phyloP scores from a whole-genome alignment of 1,140 invertebrate genomes.

The Philotrypesis tridentata region DNA sequence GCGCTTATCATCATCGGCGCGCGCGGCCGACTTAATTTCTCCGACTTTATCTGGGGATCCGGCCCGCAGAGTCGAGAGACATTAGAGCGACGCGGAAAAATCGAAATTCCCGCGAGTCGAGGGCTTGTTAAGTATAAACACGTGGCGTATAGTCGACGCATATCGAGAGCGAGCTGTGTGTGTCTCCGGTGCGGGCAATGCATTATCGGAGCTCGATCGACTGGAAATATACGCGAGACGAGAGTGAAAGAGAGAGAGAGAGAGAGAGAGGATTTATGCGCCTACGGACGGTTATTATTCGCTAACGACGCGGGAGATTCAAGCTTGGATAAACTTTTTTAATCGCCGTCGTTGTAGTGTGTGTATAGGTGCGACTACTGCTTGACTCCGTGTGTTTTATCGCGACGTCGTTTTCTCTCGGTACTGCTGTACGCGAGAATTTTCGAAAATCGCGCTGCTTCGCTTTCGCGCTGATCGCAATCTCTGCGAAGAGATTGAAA shows the following conservation, averaged over 20 bases:
- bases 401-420: too few relatives aligned
- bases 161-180: not conserved
- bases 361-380: too few relatives aligned
- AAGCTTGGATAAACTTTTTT: not conserved
- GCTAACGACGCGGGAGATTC: not conserved
- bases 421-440: too few relatives aligned
- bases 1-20: slow-evolving; percentile 1
- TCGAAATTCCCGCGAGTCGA: not conserved
- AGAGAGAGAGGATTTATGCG: not conserved
- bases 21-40: slow-evolving; percentile 27
- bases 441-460: too few relatives aligned
- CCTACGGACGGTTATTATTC: not conserved
- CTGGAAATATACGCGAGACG: not conserved
- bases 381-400: too few relatives aligned
- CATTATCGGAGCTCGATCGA: slow-evolving; percentile 7
- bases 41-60: slow-evolving; percentile 5
- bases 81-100: not conserved
- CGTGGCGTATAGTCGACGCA: too few relatives aligned
- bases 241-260: not conserved
- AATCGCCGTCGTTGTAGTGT: not conserved
- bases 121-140: not conserved
- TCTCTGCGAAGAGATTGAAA: too few relatives aligned
- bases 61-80: not conserved
- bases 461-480: too few relatives aligned
- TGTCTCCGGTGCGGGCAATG: not conserved